These are phyloP conservation scores for Tenrec ecaudatus DNA, from an alignment of 2,113 vertebrate genomes.

Conservation along the genomic window DNA sequence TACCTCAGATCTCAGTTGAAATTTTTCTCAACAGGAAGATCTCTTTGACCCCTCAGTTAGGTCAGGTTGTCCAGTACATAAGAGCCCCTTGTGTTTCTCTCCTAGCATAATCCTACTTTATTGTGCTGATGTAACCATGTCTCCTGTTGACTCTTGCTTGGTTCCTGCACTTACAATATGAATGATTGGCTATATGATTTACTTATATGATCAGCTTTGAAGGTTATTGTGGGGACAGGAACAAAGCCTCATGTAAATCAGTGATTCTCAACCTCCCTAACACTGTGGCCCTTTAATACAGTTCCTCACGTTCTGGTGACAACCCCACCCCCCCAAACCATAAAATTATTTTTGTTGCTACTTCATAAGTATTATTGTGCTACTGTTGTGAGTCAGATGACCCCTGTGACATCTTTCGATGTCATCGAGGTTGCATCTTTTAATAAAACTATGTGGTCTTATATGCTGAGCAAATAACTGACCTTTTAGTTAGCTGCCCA, in stretches of 20 bases:
- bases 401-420: too few species aligned
- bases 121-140: not conserved
- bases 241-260: not conserved
- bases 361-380: too few species aligned
- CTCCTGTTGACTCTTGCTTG: not conserved
- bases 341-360: too few species aligned
- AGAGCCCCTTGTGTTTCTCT: not conserved
- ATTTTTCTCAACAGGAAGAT: not conserved
- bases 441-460: too few species aligned
- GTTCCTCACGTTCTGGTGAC: too few species aligned
- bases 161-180: not conserved
- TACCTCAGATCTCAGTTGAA: constrained; percentile 1
- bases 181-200: not conserved
- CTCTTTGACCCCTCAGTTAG: not conserved
- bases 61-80: not conserved
- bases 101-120: not conserved
- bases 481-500: too few species aligned
- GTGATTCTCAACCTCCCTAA: too few species aligned
- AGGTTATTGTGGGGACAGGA: not conserved
- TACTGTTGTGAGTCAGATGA: too few species aligned
- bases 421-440: too few species aligned
- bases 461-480: too few species aligned
- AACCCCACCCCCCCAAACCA: too few species aligned
- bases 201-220: not conserved
- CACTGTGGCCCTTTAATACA: too few species aligned